phyloP scores from a whole-genome alignment of 2,888 invertebrate species.

The Catocala nupta region DNA sequence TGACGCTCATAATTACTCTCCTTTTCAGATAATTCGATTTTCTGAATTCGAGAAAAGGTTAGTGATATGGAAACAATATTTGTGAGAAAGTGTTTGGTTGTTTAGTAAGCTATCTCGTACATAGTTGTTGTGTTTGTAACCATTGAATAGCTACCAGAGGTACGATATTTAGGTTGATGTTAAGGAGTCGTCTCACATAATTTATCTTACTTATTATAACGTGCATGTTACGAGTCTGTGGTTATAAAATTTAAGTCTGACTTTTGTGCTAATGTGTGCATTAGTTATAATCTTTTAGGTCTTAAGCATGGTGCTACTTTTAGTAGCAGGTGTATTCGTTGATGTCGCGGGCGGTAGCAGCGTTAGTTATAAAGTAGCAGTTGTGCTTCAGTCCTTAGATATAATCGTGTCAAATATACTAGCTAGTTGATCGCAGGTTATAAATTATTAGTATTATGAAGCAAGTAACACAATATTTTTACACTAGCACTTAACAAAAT shows the following conservation, averaged over 20 bases:
- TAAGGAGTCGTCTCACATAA: constrained; percentile 53
- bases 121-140: constrained; percentile 45
- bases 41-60: constrained; percentile 52
- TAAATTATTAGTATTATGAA: constrained; percentile 54
- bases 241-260: constrained; percentile 75
- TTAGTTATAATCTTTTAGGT: constrained; percentile 41
- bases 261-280: constrained; percentile 68
- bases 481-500: constrained; percentile 45
- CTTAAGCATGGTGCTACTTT: not conserved
- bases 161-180: constrained; percentile 50
- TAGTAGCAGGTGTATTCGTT: not conserved
- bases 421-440: constrained; percentile 42
- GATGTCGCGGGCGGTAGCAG: constrained; percentile 14
- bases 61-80: constrained; percentile 49
- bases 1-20: constrained; percentile 33
- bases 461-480: constrained; percentile 45
- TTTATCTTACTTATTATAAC: constrained; percentile 51
- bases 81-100: constrained; percentile 34
- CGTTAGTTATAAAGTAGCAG: constrained; percentile 5
- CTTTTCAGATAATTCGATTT: constrained; percentile 53
- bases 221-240: constrained; percentile 52
- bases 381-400: constrained; percentile 26
- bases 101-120: constrained; percentile 45
- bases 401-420: constrained; percentile 44
- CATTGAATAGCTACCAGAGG: constrained; percentile 44